Base-by-base conservation (phyloP, 2,888 invertebrate species). In the Seira ritae region DNA sequence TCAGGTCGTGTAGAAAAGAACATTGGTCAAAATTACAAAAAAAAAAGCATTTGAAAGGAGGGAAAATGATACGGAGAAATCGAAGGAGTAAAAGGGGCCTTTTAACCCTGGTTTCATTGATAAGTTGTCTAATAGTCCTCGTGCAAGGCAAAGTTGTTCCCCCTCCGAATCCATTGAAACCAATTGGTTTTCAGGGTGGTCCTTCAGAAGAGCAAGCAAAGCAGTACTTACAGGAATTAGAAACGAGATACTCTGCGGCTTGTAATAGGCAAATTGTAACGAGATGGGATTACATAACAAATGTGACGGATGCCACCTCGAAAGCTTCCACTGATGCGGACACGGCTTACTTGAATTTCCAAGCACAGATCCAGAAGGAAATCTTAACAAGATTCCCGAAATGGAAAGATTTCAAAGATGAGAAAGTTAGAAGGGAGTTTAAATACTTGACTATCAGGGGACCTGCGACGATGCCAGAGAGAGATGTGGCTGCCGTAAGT, bases 251-350 rank as follows among this genome's bases (percentile, higher is more conserved):
- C 60, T 86, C 86, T 4, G 15, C 60, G 1, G 86, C 86, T 10
- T 86, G 86, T 22, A 84, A 86, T 46, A 31, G 24, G 4, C 86
- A 86, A 77, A 86, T 86, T 8, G 82, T 79, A 8, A 71, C 80
- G 0, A 23, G 88, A 68, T 89, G 89, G 89, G 71, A 62, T 20
- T 89, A 88, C 75, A 85, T 87, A 20, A 86, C 86, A 8, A 87
- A 89, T 69, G 88, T 89, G 19, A 89, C 88, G 0, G 73, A 71
- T 22, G 86, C 81, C 42, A 88, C 87, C 20, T 88, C 84, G 22
- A 75, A 77, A 15, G 85, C 82, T 60, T 88, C 89, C 15, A 84
- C 86, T 0, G 82, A 55, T 12, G 87, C 85, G 2, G 84, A 85
- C 24, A 85, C 79, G 0, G 80, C 72, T 15, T 88, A 83, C 24